Percentiles rank a stretch among this genome's conserved stretches.
These are phyloP conservation scores for Pangasius mekongensis DNA, from an alignment of 2,797 vertebrate species.

Conservation along the genomic window DNA sequence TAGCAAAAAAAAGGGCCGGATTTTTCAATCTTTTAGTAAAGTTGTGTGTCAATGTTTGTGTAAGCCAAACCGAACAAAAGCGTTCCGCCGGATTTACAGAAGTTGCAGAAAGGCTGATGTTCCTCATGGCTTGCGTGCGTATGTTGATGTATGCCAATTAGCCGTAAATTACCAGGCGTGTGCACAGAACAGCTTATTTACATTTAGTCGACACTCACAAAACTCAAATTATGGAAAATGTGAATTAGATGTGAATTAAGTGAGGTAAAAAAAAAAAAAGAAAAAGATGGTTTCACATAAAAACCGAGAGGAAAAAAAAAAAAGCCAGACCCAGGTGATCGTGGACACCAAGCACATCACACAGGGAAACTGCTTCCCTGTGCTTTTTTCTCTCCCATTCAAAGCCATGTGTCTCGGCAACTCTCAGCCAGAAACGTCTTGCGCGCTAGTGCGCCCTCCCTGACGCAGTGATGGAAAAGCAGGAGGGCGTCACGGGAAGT, in stretches of 20 bases:
- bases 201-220: neutral
- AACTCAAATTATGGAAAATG: neutral
- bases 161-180: neutral
- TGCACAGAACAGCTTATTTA: neutral
- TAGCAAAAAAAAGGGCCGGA: too few species aligned
- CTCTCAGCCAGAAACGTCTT: neutral
- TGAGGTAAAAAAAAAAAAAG: neutral
- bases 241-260: neutral
- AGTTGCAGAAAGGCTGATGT: neutral
- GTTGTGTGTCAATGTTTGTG: neutral
- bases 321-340: neutral
- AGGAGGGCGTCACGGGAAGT: neutral
- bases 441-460: too few species aligned
- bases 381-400: neutral
- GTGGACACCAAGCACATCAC: neutral
- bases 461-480: neutral
- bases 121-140: neutral
- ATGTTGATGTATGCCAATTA: neutral
- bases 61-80: neutral
- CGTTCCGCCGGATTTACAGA: neutral
- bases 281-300: neutral
- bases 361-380: neutral
- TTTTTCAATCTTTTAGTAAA: neutral
- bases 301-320: too few species aligned
- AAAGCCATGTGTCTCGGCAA: neutral